phyloP scores from a whole-genome alignment of 2,888 invertebrate genomes.

The Drosophila anceps region DNA sequence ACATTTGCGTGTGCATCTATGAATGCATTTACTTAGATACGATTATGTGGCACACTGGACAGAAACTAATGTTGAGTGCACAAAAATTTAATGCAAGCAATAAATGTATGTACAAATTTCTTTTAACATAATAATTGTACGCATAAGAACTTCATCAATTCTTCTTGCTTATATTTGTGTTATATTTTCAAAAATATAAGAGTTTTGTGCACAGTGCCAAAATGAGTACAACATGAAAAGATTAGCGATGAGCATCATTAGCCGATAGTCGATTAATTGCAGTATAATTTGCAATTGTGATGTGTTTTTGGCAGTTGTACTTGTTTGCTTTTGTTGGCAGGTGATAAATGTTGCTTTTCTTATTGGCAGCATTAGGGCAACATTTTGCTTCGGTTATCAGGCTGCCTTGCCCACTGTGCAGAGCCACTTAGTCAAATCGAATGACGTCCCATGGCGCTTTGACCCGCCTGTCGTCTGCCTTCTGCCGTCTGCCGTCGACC shows the following conservation, averaged over 20 bases:
- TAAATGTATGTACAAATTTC: too few relatives aligned
- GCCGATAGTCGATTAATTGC: background rate
- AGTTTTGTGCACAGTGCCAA: background rate
- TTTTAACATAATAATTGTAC: background rate
- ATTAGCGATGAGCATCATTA: background rate
- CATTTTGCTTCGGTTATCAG: background rate
- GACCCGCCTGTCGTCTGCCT: conserved; percentile 6
- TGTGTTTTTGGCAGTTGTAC: background rate
- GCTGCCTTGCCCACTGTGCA: conserved; percentile 37
- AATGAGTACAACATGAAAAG: background rate
- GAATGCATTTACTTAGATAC: conserved; percentile 51
- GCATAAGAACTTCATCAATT: background rate
- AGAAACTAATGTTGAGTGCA: too few relatives aligned
- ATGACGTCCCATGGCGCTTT: conserved; percentile 48
- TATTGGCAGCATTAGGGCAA: background rate
- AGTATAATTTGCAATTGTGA: background rate
- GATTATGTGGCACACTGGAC: conserved; percentile 35
- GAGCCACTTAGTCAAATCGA: conserved; percentile 52
- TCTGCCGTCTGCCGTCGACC: background rate
- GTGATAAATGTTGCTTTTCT: too few relatives aligned
- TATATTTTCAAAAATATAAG: background rate
- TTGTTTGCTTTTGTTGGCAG: background rate
- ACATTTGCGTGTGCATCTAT: conserved; percentile 71
- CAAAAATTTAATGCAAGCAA: background rate
- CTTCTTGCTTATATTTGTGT: background rate